phyloP scores from a whole-genome alignment of 2,888 invertebrate genomes.

The Epinotia demarniana region DNA sequence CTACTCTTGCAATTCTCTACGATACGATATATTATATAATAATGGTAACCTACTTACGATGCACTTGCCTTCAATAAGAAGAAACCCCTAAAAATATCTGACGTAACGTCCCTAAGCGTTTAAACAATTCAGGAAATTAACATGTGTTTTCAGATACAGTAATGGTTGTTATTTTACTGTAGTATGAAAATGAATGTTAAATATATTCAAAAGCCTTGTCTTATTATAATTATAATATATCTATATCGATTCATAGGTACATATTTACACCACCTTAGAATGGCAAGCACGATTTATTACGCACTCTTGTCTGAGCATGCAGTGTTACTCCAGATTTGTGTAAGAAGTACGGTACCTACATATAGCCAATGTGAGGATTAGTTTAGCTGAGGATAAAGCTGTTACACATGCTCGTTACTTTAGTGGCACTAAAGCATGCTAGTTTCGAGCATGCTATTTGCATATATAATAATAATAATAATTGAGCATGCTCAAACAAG shows the following conservation, averaged over 20 bases:
- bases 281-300: background rate
- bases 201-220: too few relatives aligned
- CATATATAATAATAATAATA: too few relatives aligned
- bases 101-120: background rate
- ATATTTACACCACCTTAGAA: background rate
- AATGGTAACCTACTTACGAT: constrained; percentile 10
- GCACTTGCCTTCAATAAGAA: constrained; percentile 9
- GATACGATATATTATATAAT: background rate
- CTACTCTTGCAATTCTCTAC: constrained; percentile 13
- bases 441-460: too few relatives aligned
- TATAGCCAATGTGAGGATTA: background rate
- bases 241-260: background rate
- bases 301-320: background rate
- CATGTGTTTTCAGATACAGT: background rate
- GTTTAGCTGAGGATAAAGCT: background rate
- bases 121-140: background rate
- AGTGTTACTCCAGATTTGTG: background rate
- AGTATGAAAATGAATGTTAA: background rate
- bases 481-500: too few relatives aligned
- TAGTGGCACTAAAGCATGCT: too few relatives aligned
- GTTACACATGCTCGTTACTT: too few relatives aligned
- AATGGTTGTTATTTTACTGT: background rate
- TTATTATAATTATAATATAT: background rate
- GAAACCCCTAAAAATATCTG: background rate
- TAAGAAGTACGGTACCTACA: too few relatives aligned